phyloP scores from a whole-genome alignment of 2,113 vertebrate species.

The Otocyon megalotis region DNA sequence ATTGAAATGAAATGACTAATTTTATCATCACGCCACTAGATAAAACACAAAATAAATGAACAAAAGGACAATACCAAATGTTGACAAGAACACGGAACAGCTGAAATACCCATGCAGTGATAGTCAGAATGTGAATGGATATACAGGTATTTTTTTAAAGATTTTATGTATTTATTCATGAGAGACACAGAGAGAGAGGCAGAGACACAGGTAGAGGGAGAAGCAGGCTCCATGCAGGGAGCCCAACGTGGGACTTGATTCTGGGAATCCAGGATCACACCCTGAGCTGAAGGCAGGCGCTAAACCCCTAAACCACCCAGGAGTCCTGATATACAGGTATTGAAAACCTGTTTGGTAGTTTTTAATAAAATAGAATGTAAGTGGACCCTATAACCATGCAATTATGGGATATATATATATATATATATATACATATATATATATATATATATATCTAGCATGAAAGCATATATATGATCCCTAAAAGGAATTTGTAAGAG shows the following conservation, averaged over 20 bases:
- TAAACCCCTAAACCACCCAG: too few relatives aligned
- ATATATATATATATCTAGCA: not conserved
- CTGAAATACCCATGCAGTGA: not conserved
- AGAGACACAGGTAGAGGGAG: too few relatives aligned
- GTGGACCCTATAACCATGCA: not conserved
- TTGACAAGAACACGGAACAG: not conserved
- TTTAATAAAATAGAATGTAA: not conserved
- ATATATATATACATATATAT: not conserved
- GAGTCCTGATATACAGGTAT: not conserved
- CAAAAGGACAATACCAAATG: not conserved
- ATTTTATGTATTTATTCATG: too few relatives aligned
- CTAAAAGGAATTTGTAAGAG: not conserved
- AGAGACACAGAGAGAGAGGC: too few relatives aligned
- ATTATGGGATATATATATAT: not conserved
- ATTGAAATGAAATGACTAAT: not conserved
- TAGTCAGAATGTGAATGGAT: not conserved
- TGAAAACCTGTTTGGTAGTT: not conserved
- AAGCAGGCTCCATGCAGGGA: too few relatives aligned
- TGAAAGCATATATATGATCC: not conserved
- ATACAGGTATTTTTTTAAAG: too few relatives aligned
- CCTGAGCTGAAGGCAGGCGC: too few relatives aligned
- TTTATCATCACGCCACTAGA: not conserved
- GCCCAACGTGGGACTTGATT: too few relatives aligned
- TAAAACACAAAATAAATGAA: not conserved
- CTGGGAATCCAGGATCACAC: too few relatives aligned